phyloP scores from a whole-genome alignment of 2,888 invertebrate genomes.

The Caenorhabditis imperialis region DNA sequence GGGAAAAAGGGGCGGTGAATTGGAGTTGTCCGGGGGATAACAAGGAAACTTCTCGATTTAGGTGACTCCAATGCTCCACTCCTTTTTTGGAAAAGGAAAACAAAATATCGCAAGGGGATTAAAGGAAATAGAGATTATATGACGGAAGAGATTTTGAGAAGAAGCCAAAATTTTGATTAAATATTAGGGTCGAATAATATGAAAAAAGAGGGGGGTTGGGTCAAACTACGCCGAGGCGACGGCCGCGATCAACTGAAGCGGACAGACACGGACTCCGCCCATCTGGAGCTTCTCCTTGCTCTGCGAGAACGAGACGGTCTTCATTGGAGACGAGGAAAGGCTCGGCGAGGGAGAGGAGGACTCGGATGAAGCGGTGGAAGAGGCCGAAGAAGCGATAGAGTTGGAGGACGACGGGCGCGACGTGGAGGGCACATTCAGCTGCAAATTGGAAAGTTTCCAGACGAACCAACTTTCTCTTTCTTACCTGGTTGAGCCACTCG shows the following conservation, averaged over 20 bases:
- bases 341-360: conserved; percentile 14
- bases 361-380: conserved; percentile 21
- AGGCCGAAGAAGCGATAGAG: conserved; percentile 24
- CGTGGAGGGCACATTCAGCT: conserved; percentile 21
- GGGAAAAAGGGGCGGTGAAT: neutral
- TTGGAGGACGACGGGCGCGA: conserved; percentile 32
- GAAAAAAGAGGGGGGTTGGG: conserved; percentile 4
- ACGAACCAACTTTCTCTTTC: neutral
- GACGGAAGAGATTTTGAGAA: conserved; percentile 1
- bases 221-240: conserved; percentile 59
- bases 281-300: neutral
- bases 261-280: conserved; percentile 63
- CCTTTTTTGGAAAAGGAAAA: neutral
- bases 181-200: conserved; percentile 22
- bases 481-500: conserved; percentile 44
- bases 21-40: no score
- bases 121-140: neutral
- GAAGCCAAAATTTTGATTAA: conserved; percentile 50
- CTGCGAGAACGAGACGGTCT: no score
- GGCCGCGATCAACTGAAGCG: conserved; percentile 68
- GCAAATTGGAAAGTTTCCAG: neutral
- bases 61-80: neutral
- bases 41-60: neutral
- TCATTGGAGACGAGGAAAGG: neutral
- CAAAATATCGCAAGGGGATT: conserved; percentile 12